Conservation (phyloP, 2,113 vertebrate species). For the Pelobates fuscus region DNA sequence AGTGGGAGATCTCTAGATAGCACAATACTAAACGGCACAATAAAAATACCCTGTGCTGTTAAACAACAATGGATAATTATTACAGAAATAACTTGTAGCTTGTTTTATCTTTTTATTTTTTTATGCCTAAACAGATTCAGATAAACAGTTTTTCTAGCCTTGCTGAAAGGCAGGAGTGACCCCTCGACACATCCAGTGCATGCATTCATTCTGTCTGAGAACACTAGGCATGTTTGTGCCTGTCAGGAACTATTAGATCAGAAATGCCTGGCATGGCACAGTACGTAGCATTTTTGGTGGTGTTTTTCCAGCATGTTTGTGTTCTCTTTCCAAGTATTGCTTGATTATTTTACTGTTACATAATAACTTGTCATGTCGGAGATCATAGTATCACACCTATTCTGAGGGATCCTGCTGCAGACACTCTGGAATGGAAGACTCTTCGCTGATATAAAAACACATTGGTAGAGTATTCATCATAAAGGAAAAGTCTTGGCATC, state of each 20-base stretch:
- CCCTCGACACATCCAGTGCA: not conserved
- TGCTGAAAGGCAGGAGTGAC: not conserved
- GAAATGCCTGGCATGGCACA: conserved; percentile 23
- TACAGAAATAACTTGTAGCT: not conserved
- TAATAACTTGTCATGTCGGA: conserved; percentile 5
- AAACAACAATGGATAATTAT: not conserved
- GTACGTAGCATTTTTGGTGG: conserved; percentile 16
- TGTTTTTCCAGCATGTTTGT: not conserved
- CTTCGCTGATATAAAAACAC: too few relatives aligned
- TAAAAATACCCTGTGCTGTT: too few relatives aligned
- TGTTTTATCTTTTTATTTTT: not conserved
- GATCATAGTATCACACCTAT: too few relatives aligned
- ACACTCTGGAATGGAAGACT: too few relatives aligned
- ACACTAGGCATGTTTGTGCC: conserved; percentile 28
- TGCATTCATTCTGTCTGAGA: conserved; percentile 1
- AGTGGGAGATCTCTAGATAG: too few relatives aligned
- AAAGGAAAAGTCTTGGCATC: too few relatives aligned
- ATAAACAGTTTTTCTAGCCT: not conserved
- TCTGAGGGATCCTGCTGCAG: too few relatives aligned
- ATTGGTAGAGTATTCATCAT: too few relatives aligned
- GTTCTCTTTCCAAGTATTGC: conserved; percentile 11
- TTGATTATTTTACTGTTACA: not conserved
- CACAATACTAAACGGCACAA: too few relatives aligned
- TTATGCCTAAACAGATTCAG: conserved; percentile 1
- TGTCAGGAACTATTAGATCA: conserved; percentile 34